Conservation (phyloP, 2,113 vertebrate genomes). For the Oncorhynchus gorbuscha region DNA sequence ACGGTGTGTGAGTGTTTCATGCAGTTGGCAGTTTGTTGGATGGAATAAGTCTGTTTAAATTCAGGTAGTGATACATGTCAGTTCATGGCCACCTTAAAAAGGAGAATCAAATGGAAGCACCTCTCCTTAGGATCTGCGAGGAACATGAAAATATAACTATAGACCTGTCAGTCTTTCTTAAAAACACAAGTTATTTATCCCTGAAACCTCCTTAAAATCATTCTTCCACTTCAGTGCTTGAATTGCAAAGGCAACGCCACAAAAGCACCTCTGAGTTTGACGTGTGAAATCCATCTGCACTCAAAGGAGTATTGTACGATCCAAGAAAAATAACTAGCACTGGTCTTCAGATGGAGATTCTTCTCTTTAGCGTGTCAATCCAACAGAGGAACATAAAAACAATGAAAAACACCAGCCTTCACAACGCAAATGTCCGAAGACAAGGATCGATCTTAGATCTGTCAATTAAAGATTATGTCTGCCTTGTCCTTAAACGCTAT, state of each 20-base stretch:
- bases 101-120: background rate
- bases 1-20: background rate
- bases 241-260: slow-evolving; percentile 19
- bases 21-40: slow-evolving; percentile 8
- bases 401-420: slow-evolving; percentile 16
- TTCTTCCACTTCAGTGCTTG: slow-evolving; percentile 47
- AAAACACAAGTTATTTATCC: slow-evolving; percentile 22
- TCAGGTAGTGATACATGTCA: background rate
- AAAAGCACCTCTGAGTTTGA: slow-evolving; percentile 4
- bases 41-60: background rate
- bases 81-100: background rate
- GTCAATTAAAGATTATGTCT: slow-evolving; percentile 3
- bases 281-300: slow-evolving; percentile 14
- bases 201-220: slow-evolving; percentile 41
- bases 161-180: slow-evolving; percentile 2
- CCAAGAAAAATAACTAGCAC: slow-evolving; percentile 15
- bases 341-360: slow-evolving; percentile 39
- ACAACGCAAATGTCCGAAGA: background rate
- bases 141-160: slow-evolving; percentile 23
- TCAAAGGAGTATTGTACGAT: slow-evolving; percentile 19
- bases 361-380: slow-evolving; percentile 31
- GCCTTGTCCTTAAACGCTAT: slow-evolving; percentile 29
- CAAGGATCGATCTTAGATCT: slow-evolving; percentile 34
- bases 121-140: slow-evolving; percentile 25
- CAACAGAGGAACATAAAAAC: slow-evolving; percentile 38